Percentiles rank a stretch among this genome's conserved stretches.
Conservation (phyloP, 2,113 vertebrate genomes). For the Cercopithecus mona region DNA sequence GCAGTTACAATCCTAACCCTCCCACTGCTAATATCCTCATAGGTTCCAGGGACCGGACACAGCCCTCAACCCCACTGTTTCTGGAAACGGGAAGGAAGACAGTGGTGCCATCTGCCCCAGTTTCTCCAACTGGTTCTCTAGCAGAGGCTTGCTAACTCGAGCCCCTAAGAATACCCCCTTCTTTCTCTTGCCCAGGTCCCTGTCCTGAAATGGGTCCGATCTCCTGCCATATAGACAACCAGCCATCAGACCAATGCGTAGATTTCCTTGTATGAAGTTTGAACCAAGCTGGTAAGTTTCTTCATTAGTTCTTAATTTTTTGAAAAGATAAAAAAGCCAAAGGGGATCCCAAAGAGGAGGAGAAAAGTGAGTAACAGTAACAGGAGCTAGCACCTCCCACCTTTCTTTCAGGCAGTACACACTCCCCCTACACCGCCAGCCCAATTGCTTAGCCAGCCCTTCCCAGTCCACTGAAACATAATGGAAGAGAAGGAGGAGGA, state of each 20-base stretch:
- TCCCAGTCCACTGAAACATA: constrained; percentile 84
- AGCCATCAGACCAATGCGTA: constrained; percentile 77
- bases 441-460: constrained; percentile 77
- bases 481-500: constrained; percentile 83
- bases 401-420: constrained; percentile 72
- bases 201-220: constrained; percentile 47
- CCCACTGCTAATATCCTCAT: not conserved
- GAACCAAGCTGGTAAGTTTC: constrained; percentile 78
- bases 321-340: constrained; percentile 32
- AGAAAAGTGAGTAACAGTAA: constrained; percentile 78
- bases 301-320: constrained; percentile 66
- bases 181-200: not conserved
- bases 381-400: constrained; percentile 62
- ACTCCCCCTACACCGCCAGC: constrained; percentile 55
- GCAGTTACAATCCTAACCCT: not conserved
- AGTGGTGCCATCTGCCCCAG: not conserved
- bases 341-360: constrained; percentile 32
- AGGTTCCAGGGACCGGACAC: not conserved
- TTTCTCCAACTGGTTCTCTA: not conserved
- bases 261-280: constrained; percentile 81
- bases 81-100: not conserved
- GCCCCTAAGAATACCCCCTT: not conserved
- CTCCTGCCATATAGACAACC: constrained; percentile 78
- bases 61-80: not conserved
- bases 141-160: not conserved